phyloP scores from a whole-genome alignment of 2,888 invertebrate genomes.

The Rhamnusium bicolor region DNA sequence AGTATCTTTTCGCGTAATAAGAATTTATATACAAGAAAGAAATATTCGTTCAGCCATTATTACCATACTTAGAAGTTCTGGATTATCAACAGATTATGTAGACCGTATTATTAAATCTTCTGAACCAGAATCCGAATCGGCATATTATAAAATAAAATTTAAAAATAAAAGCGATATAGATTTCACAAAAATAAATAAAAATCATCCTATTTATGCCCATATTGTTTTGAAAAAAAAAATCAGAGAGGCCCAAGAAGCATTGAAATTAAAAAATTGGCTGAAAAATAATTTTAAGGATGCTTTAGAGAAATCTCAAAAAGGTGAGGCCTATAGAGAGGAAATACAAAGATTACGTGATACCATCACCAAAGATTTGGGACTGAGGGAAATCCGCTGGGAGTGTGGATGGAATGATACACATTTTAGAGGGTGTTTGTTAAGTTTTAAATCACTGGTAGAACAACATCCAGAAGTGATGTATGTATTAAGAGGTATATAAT shows the following conservation, averaged over 20 bases:
- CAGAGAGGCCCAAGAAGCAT: constrained; percentile 66
- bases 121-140: constrained; percentile 39
- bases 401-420: constrained; percentile 93
- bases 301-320: constrained; percentile 77
- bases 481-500: constrained; percentile 76
- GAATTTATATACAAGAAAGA: constrained; percentile 80
- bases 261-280: constrained; percentile 78
- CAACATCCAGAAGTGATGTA: constrained; percentile 83
- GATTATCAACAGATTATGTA: constrained; percentile 89
- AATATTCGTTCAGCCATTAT: constrained; percentile 83
- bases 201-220: constrained; percentile 74
- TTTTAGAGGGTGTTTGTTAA: constrained; percentile 91
- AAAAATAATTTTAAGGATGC: constrained; percentile 80
- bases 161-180: constrained; percentile 62
- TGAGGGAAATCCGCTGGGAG: constrained; percentile 82
- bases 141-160: constrained; percentile 44
- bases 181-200: constrained; percentile 67
- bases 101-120: constrained; percentile 78
- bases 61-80: constrained; percentile 85
- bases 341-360: constrained; percentile 78
- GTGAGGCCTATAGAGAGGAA: constrained; percentile 80
- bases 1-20: constrained; percentile 83
- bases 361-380: constrained; percentile 74
- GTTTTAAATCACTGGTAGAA: constrained; percentile 82
- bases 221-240: constrained; percentile 72